phyloP scores from a whole-genome alignment of 2,113 vertebrate species.

The Anguilla rostrata region DNA sequence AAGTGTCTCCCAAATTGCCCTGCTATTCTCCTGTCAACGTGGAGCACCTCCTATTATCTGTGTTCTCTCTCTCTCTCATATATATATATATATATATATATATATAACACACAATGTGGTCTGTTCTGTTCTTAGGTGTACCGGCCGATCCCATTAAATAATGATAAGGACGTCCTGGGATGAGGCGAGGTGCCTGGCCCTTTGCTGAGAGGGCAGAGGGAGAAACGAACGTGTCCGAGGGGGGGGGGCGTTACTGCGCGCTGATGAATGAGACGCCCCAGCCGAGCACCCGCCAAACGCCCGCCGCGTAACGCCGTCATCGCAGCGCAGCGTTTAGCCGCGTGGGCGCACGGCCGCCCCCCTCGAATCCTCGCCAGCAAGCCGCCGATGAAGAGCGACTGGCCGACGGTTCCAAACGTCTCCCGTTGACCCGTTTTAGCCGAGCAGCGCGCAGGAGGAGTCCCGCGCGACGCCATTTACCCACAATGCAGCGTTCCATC shows the following conservation, averaged over 20 bases:
- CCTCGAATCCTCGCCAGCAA: not conserved
- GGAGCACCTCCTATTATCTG: conserved; percentile 57
- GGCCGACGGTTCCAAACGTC: not conserved
- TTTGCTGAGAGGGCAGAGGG: too few relatives aligned
- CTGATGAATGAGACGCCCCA: not conserved
- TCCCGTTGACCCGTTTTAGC: not conserved
- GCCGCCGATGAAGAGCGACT: not conserved
- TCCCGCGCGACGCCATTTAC: not conserved
- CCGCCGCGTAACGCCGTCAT: not conserved
- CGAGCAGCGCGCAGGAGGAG: not conserved
- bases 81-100: conserved; percentile 5
- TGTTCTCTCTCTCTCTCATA: conserved; percentile 35
- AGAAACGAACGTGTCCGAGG: not conserved
- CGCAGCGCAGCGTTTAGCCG: conserved; percentile 13
- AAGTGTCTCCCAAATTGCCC: conserved; percentile 25
- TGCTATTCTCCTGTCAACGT: conserved; percentile 53
- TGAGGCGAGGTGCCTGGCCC: conserved; percentile 27
- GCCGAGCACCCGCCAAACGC: not conserved
- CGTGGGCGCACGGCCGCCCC: not conserved
- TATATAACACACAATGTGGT: conserved; percentile 56
- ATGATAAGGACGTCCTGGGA: conserved; percentile 60
- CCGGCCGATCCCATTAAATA: conserved; percentile 57
- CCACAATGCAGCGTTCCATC: not conserved
- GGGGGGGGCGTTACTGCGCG: too few relatives aligned
- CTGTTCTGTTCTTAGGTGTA: conserved; percentile 50